Evolutionary conservation across 2,113 vertebrate species (phyloP), one percentile per base, ranked within the genome.

Genomic region (Xiphophorus maculatus): DNA sequence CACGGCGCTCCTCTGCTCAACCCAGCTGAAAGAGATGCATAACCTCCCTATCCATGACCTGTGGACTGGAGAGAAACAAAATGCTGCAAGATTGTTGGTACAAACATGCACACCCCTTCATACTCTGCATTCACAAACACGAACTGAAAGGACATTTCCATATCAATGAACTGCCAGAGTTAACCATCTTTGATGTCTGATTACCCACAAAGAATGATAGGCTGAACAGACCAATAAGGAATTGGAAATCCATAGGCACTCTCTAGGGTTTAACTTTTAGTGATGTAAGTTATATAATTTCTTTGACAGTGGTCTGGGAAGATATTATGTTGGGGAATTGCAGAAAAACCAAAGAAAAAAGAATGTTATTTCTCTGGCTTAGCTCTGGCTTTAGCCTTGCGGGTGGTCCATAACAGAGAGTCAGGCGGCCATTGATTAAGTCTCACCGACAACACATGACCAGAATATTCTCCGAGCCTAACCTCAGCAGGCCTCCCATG

Each of bases 391-490:
- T 89, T 84, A 77, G 74, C 76, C 65, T 51, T 28, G 66, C 28
- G 60, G 73, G 78, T 63, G 87, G 84, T 78, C 81, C 69, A 79
- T 83, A 80, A 84, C 73, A 77, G 40, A 73, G 83, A 73, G 73
- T 89, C 87, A 84, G 73, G 75, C 71, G 76, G 74, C 74, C 86
- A 93, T 90, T 84, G 93, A 94, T 93, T 94, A 91, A 69, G 84
- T 91, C 90, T 93, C 87, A 88, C 77, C 65, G 82, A 66, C 44
- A 65, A 77, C 67, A 85, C 89, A 89, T 86, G 88, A 89, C 71
- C 84, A 83, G 88, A 92, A 91, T 90, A 85, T 73, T 74, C 63
- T 27, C 60, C 25, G 62, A 29, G 25, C 15, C 22, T 76, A 84
- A 81, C 79, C 80, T 74, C 48, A 12, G 72, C 3, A 68, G 81